Percentiles rank a stretch among this genome's conserved stretches.
These are phyloP conservation scores for Sinohyriopsis cumingii DNA, from an alignment of 2,888 invertebrate genomes.

Conservation along the genomic window DNA sequence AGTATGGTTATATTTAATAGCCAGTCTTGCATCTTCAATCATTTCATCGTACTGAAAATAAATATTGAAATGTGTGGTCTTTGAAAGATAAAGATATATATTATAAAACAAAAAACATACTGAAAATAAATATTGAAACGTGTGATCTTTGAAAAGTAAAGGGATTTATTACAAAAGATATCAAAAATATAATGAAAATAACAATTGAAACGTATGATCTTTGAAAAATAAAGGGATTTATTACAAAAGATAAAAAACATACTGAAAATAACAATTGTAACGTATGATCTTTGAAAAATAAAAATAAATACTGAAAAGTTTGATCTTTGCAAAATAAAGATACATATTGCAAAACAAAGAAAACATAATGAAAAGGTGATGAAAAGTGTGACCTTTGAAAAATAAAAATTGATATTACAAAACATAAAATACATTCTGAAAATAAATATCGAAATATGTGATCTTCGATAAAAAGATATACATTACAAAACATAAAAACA, in stretches of 20 bases:
- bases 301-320: not conserved
- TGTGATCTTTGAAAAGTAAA: not conserved
- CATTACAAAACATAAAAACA: not conserved
- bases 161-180: not conserved
- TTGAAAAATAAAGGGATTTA: no score
- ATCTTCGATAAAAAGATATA: no score
- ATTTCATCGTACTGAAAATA: slow-evolving; percentile 40
- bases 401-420: no score
- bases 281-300: not conserved
- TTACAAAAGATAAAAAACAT: not conserved
- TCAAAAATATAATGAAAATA: not conserved
- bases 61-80: not conserved
- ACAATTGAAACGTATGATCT: not conserved
- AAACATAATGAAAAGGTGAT: no score
- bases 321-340: not conserved
- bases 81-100: not conserved
- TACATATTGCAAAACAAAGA: no score
- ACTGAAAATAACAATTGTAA: not conserved
- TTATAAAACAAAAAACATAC: not conserved
- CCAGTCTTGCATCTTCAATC: slow-evolving; percentile 28
- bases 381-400: no score
- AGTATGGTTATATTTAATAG: slow-evolving; percentile 27
- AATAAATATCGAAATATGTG: not conserved
- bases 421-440: no score
- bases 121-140: not conserved